Evolutionary conservation across 2,113 vertebrate species (phyloP), one percentile per base, ranked within the genome.

Genomic region (Campylomormyrus numenius): DNA sequence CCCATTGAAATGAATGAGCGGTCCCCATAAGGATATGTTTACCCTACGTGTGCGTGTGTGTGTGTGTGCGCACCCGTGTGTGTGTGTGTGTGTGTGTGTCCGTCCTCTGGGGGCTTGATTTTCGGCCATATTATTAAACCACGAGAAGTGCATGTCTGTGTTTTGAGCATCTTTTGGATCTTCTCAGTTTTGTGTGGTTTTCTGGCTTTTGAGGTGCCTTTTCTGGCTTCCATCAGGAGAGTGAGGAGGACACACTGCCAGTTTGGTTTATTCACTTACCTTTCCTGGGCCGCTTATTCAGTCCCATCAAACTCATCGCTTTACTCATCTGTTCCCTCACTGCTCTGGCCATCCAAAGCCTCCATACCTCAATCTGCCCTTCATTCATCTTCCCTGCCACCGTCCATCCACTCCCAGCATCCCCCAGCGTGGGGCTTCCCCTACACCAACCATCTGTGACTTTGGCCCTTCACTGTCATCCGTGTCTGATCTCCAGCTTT

Each of bases 21-120:
- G 39, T 39, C 39, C 39, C 39, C 39, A 42, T 42, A 42, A 42
- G 39, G 39, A 42, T 42, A 42, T 42, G 39, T 42, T 42, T 42
- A 42, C 39, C 39, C 39, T 42, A 39, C 39, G 3, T 3, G 39
- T 39, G 39, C 0, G 39, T 39, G 39, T 39, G 31, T 39, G 31
- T 31, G 77, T 39, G 77, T 39, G 77, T n/a, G n/a, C n/a, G n/a
- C n/a, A n/a, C n/a, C n/a, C n/a, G 35, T 39, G 31, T 31, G 46
- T 48, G 46, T 15, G 13, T 52, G 50, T 15, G 13, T 53, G 52
- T 53, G 52, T 21, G 83, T 21, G 39, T 50, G 48, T 49, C 15
- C 3, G 3, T 56, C 52, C 5, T 56, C 7, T 5, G 39, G 10
- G 53, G 87, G 56, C 19, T 46, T 93, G 92, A 93, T 94, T 94